Conservation (phyloP, 2,113 vertebrate species). For the Oreochromis tanganicae region DNA sequence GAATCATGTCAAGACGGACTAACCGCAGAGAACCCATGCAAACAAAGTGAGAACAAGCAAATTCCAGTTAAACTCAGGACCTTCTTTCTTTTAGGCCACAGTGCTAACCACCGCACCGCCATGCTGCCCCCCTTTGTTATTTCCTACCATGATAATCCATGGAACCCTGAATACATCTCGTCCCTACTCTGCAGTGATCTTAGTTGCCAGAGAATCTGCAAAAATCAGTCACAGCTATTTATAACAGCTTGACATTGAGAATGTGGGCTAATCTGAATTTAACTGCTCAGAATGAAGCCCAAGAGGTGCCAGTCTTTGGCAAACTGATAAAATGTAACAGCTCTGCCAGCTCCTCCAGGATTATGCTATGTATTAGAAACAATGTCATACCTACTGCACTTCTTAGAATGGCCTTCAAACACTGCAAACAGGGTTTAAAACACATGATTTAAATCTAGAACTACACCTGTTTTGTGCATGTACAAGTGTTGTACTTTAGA, state of each 20-base stretch:
- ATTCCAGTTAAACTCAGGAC: background rate
- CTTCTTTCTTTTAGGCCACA: background rate
- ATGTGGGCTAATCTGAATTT: slow-evolving; percentile 64
- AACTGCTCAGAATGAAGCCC: slow-evolving; percentile 39
- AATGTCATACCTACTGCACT: background rate
- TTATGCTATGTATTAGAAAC: slow-evolving; percentile 14
- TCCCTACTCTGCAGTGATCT: background rate
- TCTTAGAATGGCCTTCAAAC: background rate
- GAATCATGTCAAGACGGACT: background rate
- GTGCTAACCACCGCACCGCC: background rate
- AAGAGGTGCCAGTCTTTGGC: slow-evolving; percentile 48
- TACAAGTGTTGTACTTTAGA: background rate
- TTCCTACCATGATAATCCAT: background rate
- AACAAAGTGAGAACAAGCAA: background rate
- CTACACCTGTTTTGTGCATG: background rate
- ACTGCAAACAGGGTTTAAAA: background rate
- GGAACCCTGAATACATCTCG: background rate
- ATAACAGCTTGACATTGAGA: slow-evolving; percentile 65
- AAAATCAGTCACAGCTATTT: slow-evolving; percentile 65
- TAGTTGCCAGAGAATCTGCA: slow-evolving; percentile 27
- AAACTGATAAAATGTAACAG: slow-evolving; percentile 45
- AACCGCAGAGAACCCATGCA: background rate
- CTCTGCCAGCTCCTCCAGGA: background rate
- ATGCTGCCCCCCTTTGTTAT: background rate
- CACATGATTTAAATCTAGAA: background rate